Evolutionary conservation across 2,113 vertebrate species (phyloP), one percentile per base, ranked within the genome.

Genomic region (Symphodus melops): DNA sequence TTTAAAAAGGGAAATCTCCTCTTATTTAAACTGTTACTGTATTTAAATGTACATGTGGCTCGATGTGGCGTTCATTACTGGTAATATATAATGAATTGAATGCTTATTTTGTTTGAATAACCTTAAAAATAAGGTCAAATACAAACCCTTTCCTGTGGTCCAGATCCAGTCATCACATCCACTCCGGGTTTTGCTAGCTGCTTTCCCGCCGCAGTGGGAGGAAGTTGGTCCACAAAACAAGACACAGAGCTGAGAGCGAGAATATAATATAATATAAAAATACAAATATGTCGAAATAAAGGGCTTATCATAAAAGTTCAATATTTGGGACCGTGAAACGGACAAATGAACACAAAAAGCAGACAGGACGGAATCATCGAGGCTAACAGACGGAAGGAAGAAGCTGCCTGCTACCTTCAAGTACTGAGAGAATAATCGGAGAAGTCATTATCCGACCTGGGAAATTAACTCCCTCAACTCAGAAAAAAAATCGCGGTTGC

Each of bases 121-220:
- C 4, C 11, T 14, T 1, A 12, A 10, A 44, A 3, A 36, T 6
- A 55, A 52, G 2, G 8, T 9, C 1, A 54, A 46, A 66, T 28
- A 23, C 23, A 42, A 39, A 44, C 28, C 28, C 2, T n/a, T 12
- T 17, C n/a, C 9, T 9, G 48, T 5, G 39, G 23, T 81, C 74
- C 79, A 2, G 67, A 2, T 88, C 89, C 89, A 54, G 71, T 23
- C 16, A 6, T 0, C 52, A 0, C 5, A 0, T 52, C 87, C 84
- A 68, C 58, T 82, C 89, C 90, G 68, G 3, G 87, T 92, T 89
- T 92, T 92, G 13, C 57, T 0, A 13, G 64, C 70, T 33, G 17
- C 76, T 83, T 81, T 77, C 65, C 48, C 88, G 81, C 86, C 88
- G 89, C 90, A 92, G 89, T 87, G 90, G 86, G 89, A 92, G 91